Conservation (phyloP, 2,797 vertebrate genomes). For the Huso huso region DNA sequence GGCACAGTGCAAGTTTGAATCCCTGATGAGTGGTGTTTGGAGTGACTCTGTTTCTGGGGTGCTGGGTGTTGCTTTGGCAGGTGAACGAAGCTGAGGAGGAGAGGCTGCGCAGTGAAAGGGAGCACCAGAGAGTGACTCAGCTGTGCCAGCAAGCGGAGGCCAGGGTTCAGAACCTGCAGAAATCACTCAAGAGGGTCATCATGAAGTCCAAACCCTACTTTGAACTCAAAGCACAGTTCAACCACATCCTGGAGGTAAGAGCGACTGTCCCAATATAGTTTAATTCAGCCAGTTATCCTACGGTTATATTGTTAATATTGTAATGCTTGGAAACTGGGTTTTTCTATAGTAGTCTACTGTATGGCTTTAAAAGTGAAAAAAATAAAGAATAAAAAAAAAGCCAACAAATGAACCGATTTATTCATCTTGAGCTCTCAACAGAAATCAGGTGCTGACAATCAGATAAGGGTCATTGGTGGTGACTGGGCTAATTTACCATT, state of each 20-base stretch:
- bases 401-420: too few species aligned
- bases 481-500: too few species aligned
- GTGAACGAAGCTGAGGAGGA: conserved; percentile 89
- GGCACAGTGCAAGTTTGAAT: too few species aligned
- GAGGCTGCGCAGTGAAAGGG: conserved; percentile 77
- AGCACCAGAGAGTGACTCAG: conserved; percentile 82
- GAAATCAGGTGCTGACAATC: too few species aligned
- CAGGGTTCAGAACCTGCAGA: conserved; percentile 77
- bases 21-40: too few species aligned
- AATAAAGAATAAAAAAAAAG: too few species aligned
- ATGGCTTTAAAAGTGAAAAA: too few species aligned
- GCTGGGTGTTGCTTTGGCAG: conserved; percentile 36
- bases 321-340: background rate
- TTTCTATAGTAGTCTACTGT: too few species aligned
- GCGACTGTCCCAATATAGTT: too few species aligned
- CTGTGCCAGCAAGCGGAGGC: conserved; percentile 82
- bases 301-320: background rate
- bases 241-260: conserved; percentile 78
- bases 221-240: conserved; percentile 85
- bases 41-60: background rate
- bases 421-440: too few species aligned
- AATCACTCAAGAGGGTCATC: conserved; percentile 75
- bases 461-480: too few species aligned
- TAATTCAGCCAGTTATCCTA: background rate
- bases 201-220: conserved; percentile 86